These are phyloP conservation scores for Ophion obscuratus DNA, from an alignment of 2,888 invertebrate genomes.

Conservation along the genomic window DNA sequence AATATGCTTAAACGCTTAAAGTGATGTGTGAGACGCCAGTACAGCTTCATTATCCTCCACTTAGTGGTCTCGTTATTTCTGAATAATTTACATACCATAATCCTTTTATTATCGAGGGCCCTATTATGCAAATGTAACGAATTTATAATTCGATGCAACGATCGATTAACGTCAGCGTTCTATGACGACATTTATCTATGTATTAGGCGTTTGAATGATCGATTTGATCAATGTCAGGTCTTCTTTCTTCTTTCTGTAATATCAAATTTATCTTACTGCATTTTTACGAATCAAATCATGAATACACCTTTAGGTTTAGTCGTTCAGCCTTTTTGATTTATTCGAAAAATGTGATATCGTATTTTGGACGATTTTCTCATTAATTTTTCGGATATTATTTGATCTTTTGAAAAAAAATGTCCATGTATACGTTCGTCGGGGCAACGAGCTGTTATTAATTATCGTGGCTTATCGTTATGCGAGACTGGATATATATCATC, in stretches of 20 bases:
- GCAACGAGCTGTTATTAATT: constrained; percentile 31
- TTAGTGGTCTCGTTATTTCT: constrained; percentile 37
- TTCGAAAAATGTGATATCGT: background rate
- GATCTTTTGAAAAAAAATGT: background rate
- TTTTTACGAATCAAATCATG: background rate
- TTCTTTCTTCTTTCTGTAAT: background rate
- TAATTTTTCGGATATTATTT: background rate
- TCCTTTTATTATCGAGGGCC: constrained; percentile 43
- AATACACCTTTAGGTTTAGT: no score
- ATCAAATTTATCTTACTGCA: background rate
- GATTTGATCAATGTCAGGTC: background rate
- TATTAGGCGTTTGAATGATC: background rate
- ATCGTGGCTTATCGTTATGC: constrained; percentile 45
- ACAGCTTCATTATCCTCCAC: constrained; percentile 11
- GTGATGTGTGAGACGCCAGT: constrained; percentile 9
- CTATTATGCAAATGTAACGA: constrained; percentile 58
- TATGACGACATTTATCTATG: background rate
- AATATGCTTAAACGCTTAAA: constrained; percentile 12
- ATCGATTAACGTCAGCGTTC: constrained; percentile 38
- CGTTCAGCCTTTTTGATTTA: no score
- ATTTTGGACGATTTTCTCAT: background rate
- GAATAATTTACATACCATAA: constrained; percentile 49
- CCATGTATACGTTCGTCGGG: background rate
- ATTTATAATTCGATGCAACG: constrained; percentile 47
- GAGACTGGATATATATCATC: constrained; percentile 33